Evolutionary conservation across 2,888 invertebrate species (phyloP).

Genomic region (Venusia cambrica): DNA sequence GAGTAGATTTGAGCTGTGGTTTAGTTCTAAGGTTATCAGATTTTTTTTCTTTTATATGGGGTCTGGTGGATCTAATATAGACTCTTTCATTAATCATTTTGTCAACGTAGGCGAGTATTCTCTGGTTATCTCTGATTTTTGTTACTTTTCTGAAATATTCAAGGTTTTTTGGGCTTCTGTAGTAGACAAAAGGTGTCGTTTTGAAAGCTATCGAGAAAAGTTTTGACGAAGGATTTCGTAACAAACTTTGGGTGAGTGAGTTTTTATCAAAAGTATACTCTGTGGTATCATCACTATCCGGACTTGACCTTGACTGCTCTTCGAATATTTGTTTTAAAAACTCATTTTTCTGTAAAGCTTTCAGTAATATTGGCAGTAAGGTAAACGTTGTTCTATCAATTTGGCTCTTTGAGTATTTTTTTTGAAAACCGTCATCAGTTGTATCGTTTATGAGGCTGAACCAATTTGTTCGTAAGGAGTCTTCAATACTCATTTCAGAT

Average conservation of each 20-base stretch:
- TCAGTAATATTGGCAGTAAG: slow-evolving; percentile 55
- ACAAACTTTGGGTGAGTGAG: slow-evolving; percentile 45
- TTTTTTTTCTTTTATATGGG: slow-evolving; percentile 31
- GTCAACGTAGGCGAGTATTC: slow-evolving; percentile 58
- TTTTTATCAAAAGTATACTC: slow-evolving; percentile 44
- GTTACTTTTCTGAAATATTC: slow-evolving; percentile 61
- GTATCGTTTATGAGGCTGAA: slow-evolving; percentile 50
- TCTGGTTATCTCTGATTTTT: slow-evolving; percentile 59
- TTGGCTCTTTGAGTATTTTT: slow-evolving; percentile 40
- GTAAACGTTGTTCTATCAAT: slow-evolving; percentile 49
- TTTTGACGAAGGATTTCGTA: slow-evolving; percentile 45
- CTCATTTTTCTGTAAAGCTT: slow-evolving; percentile 53
- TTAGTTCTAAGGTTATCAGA: too few relatives aligned
- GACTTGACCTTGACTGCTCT: slow-evolving; percentile 42
- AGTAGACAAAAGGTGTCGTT: slow-evolving; percentile 47
- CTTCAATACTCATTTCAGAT: slow-evolving; percentile 33
- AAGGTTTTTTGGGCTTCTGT: slow-evolving; percentile 50
- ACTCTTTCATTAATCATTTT: slow-evolving; percentile 59
- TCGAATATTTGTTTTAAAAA: slow-evolving; percentile 49
- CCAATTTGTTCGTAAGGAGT: slow-evolving; percentile 44
- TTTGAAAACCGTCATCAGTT: slow-evolving; percentile 37
- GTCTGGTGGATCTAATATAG: slow-evolving; percentile 34
- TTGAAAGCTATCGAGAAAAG: slow-evolving; percentile 51
- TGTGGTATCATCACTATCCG: slow-evolving; percentile 38
- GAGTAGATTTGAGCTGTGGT: neutral